These are phyloP conservation scores for Teleogryllus occipitalis DNA, from an alignment of 1,140 invertebrate species.

Conservation along the genomic window DNA sequence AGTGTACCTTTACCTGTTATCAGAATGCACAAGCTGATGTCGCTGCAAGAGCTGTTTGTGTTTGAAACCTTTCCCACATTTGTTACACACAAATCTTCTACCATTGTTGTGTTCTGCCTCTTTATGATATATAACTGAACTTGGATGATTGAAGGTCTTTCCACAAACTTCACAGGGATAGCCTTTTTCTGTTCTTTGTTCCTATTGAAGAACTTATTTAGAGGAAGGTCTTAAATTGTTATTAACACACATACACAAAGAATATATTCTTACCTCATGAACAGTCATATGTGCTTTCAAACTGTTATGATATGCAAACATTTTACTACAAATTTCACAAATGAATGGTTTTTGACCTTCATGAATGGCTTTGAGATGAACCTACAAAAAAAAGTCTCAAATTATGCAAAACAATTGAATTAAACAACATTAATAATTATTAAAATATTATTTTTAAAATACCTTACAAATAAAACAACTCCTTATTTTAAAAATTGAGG, in stretches of 20 bases:
- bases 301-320: conserved; percentile 46
- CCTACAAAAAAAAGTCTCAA: conserved; percentile 17
- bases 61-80: conserved; percentile 60
- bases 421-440: too few relatives aligned
- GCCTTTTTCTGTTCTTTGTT: conserved; percentile 15
- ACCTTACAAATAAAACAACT: too few relatives aligned
- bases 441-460: too few relatives aligned
- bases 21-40: conserved; percentile 61
- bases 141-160: conserved; percentile 54
- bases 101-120: conserved; percentile 57
- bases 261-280: conserved; percentile 36
- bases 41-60: conserved; percentile 58
- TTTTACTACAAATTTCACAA: conserved; percentile 47
- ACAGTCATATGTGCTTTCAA: conserved; percentile 46
- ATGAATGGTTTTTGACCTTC: conserved; percentile 42
- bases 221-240: not conserved
- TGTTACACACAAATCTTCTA: conserved; percentile 55
- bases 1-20: conserved; percentile 33
- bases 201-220: not conserved
- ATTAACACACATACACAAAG: not conserved
- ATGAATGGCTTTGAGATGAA: conserved; percentile 48
- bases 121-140: conserved; percentile 62
- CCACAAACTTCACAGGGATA: conserved; percentile 58
- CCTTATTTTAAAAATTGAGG: too few relatives aligned
- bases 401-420: not conserved